These are phyloP conservation scores for Rhabdornis inornatus DNA, from an alignment of 2,113 vertebrate genomes.

Conservation along the genomic window DNA sequence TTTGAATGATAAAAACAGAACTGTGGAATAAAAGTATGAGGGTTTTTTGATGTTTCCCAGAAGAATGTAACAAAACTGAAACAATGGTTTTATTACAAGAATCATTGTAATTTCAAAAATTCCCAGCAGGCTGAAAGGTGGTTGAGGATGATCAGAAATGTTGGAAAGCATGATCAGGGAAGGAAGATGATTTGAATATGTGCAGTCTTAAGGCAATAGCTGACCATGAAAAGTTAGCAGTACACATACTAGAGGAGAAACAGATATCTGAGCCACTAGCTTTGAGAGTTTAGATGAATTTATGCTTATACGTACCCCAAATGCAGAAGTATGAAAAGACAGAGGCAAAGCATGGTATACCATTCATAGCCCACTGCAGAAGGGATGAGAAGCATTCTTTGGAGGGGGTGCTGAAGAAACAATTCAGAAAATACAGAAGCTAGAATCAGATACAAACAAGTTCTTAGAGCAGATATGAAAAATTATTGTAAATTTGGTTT, in stretches of 20 bases:
- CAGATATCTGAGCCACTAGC: fast-evolving
- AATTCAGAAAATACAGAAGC: background rate
- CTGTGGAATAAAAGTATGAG: background rate
- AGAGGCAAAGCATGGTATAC: background rate
- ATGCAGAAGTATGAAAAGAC: background rate
- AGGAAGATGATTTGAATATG: background rate
- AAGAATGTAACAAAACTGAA: background rate
- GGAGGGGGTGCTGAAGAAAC: background rate
- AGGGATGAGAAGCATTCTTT: background rate
- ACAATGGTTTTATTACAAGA: background rate
- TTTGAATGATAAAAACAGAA: background rate
- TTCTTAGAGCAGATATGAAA: background rate
- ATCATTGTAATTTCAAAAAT: background rate
- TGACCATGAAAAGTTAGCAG: background rate
- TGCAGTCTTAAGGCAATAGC: background rate
- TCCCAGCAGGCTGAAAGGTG: background rate
- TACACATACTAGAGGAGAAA: background rate
- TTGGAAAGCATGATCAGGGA: background rate
- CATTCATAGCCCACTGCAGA: background rate
- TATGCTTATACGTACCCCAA: background rate
- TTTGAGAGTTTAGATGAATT: background rate
- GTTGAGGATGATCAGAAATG: background rate
- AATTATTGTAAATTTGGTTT: background rate
- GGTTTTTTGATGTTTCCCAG: background rate
- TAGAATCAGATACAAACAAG: background rate